Conservation (phyloP, 2,888 invertebrate genomes). For the Cheilosia pagana region DNA sequence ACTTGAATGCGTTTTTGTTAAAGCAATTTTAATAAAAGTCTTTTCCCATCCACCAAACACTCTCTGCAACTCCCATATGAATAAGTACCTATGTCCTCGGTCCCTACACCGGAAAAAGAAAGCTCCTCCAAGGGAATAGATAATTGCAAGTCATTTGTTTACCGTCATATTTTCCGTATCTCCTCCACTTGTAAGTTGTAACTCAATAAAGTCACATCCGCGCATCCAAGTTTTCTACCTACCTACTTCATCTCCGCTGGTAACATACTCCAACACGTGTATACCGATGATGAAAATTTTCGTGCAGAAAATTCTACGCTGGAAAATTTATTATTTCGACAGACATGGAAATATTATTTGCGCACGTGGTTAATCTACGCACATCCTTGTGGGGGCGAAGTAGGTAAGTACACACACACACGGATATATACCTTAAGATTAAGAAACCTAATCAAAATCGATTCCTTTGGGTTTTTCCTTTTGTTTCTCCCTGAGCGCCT, state of each 20-base stretch:
- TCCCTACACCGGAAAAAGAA: background rate
- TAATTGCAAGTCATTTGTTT: conserved; percentile 56
- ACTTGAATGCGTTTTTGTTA: no score
- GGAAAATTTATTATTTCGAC: conserved; percentile 71
- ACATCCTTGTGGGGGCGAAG: conserved; percentile 49
- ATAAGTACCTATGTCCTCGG: no score
- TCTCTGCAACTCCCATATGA: no score
- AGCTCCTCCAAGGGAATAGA: conserved; percentile 4
- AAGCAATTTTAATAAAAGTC: no score
- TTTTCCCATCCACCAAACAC: no score
- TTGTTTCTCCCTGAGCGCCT: background rate
- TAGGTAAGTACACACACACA: conserved; percentile 7
- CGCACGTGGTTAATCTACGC: conserved; percentile 73
- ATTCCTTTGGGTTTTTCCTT: conserved; percentile 60
- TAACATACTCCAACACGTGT: background rate
- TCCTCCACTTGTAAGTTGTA: conserved; percentile 9
- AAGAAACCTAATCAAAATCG: conserved; percentile 75
- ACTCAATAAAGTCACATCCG: conserved; percentile 66
- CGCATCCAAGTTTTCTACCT: background rate
- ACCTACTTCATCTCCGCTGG: background rate
- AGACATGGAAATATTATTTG: conserved; percentile 73
- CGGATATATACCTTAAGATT: conserved; percentile 49
- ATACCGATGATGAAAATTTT: conserved; percentile 34
- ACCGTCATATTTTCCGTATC: conserved; percentile 5
- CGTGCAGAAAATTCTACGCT: conserved; percentile 48